A percentile compares a stretch with the other conserved stretches of the same genome.
phyloP scores from a whole-genome alignment of 2,113 vertebrate genomes.

The Hystrix cristata region DNA sequence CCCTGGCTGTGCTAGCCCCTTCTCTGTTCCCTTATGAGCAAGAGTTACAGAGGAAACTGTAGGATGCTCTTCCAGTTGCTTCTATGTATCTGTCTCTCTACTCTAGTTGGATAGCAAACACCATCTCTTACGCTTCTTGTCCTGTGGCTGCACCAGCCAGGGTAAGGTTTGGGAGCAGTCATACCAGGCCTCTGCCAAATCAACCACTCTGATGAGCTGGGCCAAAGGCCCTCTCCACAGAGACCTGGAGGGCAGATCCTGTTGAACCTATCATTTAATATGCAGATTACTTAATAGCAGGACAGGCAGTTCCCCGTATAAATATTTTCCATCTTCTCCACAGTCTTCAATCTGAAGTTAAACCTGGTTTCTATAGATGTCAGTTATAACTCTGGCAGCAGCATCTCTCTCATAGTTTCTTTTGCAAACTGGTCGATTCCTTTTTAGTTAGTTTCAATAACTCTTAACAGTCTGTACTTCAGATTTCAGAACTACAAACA shows the following conservation, averaged over 20 bases:
- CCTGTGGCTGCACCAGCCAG: fast-evolving
- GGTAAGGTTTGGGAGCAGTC: neutral
- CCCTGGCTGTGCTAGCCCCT: neutral
- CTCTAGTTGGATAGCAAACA: neutral
- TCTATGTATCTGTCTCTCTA: neutral
- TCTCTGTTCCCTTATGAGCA: neutral
- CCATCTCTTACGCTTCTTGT: neutral
- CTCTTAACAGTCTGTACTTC: neutral
- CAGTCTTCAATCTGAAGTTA: neutral
- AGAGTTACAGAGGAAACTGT: neutral
- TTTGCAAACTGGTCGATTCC: conserved; percentile 36
- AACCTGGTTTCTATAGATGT: conserved; percentile 15
- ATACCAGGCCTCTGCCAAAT: neutral
- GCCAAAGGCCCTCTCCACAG: neutral
- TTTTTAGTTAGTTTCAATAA: conserved; percentile 45
- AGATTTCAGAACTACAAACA: conserved; percentile 44
- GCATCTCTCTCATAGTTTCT: neutral
- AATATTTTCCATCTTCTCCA: neutral
- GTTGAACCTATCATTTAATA: conserved; percentile 4
- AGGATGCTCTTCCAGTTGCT: neutral
- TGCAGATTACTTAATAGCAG: conserved; percentile 4
- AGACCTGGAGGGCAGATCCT: neutral
- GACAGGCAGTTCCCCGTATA: neutral
- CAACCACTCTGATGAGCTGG: neutral
- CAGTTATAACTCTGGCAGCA: neutral